A percentile compares a stretch with the other conserved stretches of the same genome.
Conservation (phyloP, 2,113 vertebrate genomes). For the Parus major region DNA sequence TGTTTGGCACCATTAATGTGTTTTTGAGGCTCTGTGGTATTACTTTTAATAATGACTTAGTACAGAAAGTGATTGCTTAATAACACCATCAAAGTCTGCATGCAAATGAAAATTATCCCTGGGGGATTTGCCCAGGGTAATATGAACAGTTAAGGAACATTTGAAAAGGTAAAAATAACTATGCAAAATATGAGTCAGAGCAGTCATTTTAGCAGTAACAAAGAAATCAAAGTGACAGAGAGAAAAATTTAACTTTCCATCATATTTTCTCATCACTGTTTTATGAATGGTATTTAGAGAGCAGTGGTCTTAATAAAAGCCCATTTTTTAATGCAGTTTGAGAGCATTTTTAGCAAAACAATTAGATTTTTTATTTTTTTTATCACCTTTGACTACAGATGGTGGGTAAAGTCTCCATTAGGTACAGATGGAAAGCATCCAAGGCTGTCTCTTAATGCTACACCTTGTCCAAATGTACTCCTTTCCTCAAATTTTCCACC, state of each 20-base stretch:
- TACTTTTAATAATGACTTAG: constrained; percentile 63
- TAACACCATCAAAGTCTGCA: constrained; percentile 67
- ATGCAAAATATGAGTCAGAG: constrained; percentile 65
- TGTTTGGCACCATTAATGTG: constrained; percentile 41
- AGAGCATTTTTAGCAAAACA: constrained; percentile 45
- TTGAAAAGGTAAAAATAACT: constrained; percentile 70
- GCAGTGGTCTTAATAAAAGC: constrained; percentile 15
- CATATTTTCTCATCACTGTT: background rate
- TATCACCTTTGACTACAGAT: constrained; percentile 24
- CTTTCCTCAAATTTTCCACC: constrained; percentile 87
- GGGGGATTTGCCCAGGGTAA: constrained; percentile 48
- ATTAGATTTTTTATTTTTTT: background rate
- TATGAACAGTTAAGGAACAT: constrained; percentile 58
- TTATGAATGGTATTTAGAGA: constrained; percentile 67
- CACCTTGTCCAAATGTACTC: constrained; percentile 82
- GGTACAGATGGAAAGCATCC: constrained; percentile 80
- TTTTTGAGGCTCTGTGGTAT: constrained; percentile 58
- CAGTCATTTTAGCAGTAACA: constrained; percentile 56
- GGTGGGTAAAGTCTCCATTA: constrained; percentile 68
- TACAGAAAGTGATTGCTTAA: constrained; percentile 65
- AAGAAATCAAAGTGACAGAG: constrained; percentile 68
- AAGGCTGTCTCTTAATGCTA: constrained; percentile 83
- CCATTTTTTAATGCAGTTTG: background rate
- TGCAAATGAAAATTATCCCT: constrained; percentile 63
- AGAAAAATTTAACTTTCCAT: constrained; percentile 67